Evolutionary conservation across 1,140 invertebrate species (phyloP), one percentile per base, ranked within the genome.

Genomic region (Sycobia sp.): DNA sequence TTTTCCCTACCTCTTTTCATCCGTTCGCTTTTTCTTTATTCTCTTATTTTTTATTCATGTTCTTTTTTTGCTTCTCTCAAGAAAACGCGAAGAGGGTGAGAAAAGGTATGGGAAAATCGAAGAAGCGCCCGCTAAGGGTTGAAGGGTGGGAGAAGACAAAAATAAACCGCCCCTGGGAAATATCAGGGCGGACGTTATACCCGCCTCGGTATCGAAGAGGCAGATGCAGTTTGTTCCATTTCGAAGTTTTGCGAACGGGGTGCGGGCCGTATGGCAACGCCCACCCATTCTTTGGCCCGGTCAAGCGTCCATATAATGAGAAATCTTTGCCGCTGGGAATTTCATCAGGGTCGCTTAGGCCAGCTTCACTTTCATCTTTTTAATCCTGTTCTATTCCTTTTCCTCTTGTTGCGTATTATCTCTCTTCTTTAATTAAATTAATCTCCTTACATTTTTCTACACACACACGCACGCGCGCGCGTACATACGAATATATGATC

Each of bases 271-370:
- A 5, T 16, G n/a, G 46, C 62, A n/a, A n/a, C 49, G 22, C 27
- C 16, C 23, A 3, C 43, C 9, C 32, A 9, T 3, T 13, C 34
- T 16, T 11, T 34, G 68, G 59, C 66, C 70, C 68, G 73, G 72
- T 76, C 74, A 72, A 72, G 70, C 73, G 71, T 73, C 74, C 74
- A 75, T n/a, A n/a, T 75, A 72, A 74, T 73, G 74, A 76, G 72
- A 75, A 75, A 73, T 73, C 73, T 71, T 71, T 73, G 68, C 71
- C 70, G 64, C 62, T 41, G 68, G 70, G 69, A 71, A 71, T 72
- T 64, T 51, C 56, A 25, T 44, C 29, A 14, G 23, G 8, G 0
- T 0, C 23, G 34, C 20, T 7, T 23, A n/a, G 32, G 32, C 29
- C 14, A 7, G 5, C 18, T n/a, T 51, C 49, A 22, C 16, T 16